Evolutionary conservation across 2,888 invertebrate genomes (phyloP), one percentile per base, ranked within the genome.

Genomic region (Sarcophaga variegata): DNA sequence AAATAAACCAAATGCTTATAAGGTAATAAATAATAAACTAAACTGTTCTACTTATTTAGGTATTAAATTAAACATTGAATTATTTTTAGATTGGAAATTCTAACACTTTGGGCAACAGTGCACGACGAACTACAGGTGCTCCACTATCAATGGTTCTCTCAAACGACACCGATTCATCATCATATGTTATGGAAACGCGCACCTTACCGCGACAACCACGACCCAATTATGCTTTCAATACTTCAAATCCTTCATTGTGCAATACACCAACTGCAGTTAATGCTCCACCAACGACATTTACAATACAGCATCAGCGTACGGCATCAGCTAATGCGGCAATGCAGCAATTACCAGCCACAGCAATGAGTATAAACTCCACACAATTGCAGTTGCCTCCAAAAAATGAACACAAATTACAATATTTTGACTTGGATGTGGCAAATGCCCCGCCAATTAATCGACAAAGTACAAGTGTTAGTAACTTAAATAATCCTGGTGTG

Each of bases 351-450:
- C 14, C 85, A 17, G 27, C 75, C 63, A 49, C 67, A 12, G 5
- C 72, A 49, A 70, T 76, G 45, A 84, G 76, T 67, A 3, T 54
- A 69, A 14, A 71, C n/a, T 14, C 77, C 12, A 27, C 67, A 20
- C 83, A 81, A 37, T 88, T 88, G 3, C 85, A 88, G 17, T 72
- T 88, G 47, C 88, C 89, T 1, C 87, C 86, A 79, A 91, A 90
- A 90, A 84, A 91, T 17, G 92, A 92, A 81, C 93, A 92, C 69
- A 92, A 93, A 88, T 93, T 97, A 89, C 97, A 98, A 91, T 98
- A 98, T 94, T 95, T 98, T 88, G 98, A 98, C 93, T 94, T 98
- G 88, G 98, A 97, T 93, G 95, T 93, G 25, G 90, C 93, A 37
- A 93, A 96, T 89, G 94, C 95, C 1, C 94, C 95, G 0, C 88